Evolutionary conservation across 1,140 invertebrate species (phyloP).

Genomic region (Paraescarpia echinospica): DNA sequence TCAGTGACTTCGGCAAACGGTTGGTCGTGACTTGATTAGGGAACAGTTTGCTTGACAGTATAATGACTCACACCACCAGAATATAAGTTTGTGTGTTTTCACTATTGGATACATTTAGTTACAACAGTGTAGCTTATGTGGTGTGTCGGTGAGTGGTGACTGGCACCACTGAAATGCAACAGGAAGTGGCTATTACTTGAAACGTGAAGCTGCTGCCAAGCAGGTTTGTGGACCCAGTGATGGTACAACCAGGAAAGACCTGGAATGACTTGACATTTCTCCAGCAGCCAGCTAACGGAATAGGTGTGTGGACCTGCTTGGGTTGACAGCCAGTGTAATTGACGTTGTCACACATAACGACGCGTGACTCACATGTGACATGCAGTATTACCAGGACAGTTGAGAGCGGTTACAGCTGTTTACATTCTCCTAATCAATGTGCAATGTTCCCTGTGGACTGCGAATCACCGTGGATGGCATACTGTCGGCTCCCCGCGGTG

Average conservation of each 20-base stretch:
- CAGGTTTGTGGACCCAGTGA: not conserved
- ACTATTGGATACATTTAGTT: not conserved
- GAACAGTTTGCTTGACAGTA: not conserved
- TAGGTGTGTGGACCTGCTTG: not conserved
- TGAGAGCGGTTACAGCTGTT: not conserved
- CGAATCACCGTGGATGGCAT: not conserved
- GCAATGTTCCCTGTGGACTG: not conserved
- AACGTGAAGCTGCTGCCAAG: not conserved
- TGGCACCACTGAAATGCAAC: not conserved
- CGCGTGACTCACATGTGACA: not conserved
- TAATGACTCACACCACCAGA: not conserved
- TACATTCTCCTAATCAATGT: not conserved
- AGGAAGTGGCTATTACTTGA: not conserved
- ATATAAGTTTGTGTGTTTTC: not conserved
- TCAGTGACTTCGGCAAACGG: not conserved
- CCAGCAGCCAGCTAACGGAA: not conserved
- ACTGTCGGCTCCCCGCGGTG: too few relatives aligned
- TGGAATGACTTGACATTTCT: not conserved
- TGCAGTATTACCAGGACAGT: not conserved
- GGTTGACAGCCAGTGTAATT: not conserved
- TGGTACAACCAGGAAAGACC: not conserved
- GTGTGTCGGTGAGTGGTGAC: not conserved
- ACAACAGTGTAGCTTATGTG: not conserved
- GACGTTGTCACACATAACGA: not conserved
- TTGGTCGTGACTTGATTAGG: not conserved